Percentiles rank a stretch among this genome's conserved stretches.
Evolutionary conservation across 2,888 invertebrate genomes (phyloP).

Genomic region (Patella caerulea): DNA sequence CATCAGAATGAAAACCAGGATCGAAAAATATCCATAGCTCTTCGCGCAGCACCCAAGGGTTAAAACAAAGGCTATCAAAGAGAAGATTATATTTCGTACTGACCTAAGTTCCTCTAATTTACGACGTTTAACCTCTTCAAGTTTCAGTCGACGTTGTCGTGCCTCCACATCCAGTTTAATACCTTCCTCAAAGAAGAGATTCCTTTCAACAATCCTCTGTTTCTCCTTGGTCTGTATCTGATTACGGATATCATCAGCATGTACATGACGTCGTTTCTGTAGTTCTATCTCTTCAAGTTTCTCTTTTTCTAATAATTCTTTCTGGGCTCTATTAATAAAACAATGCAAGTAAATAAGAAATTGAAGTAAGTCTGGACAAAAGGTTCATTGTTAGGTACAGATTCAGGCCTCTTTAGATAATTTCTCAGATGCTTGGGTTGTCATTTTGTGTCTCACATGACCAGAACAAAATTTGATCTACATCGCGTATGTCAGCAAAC

Average conservation of each 20-base stretch:
- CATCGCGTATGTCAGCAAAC: no score
- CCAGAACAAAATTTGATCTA: no score
- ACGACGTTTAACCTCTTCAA: conserved; percentile 70
- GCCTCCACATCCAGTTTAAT: conserved; percentile 70
- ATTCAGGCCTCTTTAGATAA: no score
- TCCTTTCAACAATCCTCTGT: conserved; percentile 65
- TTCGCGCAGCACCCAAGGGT: no score
- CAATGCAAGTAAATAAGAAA: no score
- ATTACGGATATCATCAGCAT: conserved; percentile 66
- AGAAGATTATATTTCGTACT: conserved; percentile 20
- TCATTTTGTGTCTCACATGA: no score
- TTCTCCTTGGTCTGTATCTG: conserved; percentile 71
- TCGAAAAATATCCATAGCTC: no score
- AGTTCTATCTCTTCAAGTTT: conserved; percentile 60
- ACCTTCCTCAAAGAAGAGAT: conserved; percentile 72
- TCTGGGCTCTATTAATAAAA: conserved; percentile 64
- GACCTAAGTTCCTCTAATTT: conserved; percentile 70
- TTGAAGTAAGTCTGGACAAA: no score
- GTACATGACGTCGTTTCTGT: conserved; percentile 49
- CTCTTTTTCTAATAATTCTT: conserved; percentile 70
- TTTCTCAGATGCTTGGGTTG: no score
- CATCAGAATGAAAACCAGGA: no score
- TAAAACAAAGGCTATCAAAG: no score
- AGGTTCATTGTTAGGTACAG: no score
- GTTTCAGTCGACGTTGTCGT: conserved; percentile 58